Base-by-base conservation (phyloP, 1,140 invertebrate species). In the Pseudomyrmex gracilis region DNA sequence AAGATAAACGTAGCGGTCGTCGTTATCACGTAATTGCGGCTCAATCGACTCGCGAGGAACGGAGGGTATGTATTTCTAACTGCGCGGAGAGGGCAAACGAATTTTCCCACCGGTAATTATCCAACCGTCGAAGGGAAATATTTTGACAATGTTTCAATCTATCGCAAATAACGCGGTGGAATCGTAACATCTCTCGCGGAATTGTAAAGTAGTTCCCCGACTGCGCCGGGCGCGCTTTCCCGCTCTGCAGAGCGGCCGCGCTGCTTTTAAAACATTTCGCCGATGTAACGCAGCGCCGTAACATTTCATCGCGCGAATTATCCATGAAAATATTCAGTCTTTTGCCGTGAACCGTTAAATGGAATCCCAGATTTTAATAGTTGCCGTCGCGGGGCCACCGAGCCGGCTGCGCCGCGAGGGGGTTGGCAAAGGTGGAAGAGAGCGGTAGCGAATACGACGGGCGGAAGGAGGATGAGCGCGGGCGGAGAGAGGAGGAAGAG, bases 281-380 rank as follows among this genome's bases (percentile, higher is more conserved):
- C 24, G 47, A 66, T 63, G 61, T 60, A 66, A 84, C 76, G 57
- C 53, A 78, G 24, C 63, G 57, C 73, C 73, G 74, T 68, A 68
- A 78, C 73, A 66, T 67, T 71, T 60, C 55, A 80, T 61, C 57
- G 53, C 53, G 55, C 66, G 58, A 68, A 55, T 80, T 60, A 63
- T 82, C 68, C 68, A 73, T 55, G 17, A 73, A 82, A 82, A 82
- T 74, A 86, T 45, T 70, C 61, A 58, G 20, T 73, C 77, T 76
- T 80, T 82, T 58, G 84, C 67, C 70, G 58, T 34, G 57, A 60
- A 45, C 51, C 24, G 63, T 20, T 85, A 85, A 85, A 85, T 85
- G 57, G 55, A 86, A 86, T 87, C 82, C 84, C 80, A 66, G 67
- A 73, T 86, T 84, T 83, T 87, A 85, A 85, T 85, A 87, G 67